A percentile compares a stretch with the other conserved stretches of the same genome.
Conservation (phyloP, 2,888 invertebrate genomes). For the Cerceris rybyensis region DNA sequence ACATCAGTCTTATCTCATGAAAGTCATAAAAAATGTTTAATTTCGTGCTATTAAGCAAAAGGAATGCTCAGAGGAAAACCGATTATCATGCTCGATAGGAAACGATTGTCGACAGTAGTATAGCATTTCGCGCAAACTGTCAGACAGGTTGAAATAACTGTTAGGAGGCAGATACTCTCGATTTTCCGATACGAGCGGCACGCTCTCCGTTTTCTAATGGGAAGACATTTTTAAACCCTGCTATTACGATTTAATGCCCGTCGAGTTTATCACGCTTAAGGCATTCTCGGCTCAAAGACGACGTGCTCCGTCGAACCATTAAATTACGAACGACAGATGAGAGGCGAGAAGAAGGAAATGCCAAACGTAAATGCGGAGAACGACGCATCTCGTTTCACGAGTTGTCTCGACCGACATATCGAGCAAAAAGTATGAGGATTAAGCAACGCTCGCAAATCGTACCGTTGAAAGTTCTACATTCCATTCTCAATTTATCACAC, state of each 20-base stretch:
- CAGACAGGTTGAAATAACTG: neutral
- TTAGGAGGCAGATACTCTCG: neutral
- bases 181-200: neutral
- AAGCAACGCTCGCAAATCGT: conserved; percentile 34
- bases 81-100: too few relatives aligned
- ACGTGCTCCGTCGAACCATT: conserved; percentile 37
- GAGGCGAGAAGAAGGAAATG: conserved; percentile 9
- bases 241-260: conserved; percentile 26
- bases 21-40: too few relatives aligned
- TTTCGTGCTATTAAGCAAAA: too few relatives aligned
- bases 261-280: conserved; percentile 42
- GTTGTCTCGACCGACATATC: conserved; percentile 13
- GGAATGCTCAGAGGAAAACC: too few relatives aligned
- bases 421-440: conserved; percentile 46
- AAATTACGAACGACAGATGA: conserved; percentile 29
- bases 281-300: conserved; percentile 40
- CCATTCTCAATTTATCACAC: conserved; percentile 15
- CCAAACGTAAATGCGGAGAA: conserved; percentile 27
- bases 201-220: conserved; percentile 9
- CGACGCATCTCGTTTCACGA: conserved; percentile 43
- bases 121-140: neutral
- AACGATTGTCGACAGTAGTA: neutral
- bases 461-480: conserved; percentile 17
- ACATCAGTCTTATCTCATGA: too few relatives aligned
- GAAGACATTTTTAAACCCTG: conserved; percentile 19